Evolutionary conservation across 2,113 vertebrate species (phyloP), one percentile per base, ranked within the genome.

Genomic region (Bothrops jararaca): DNA sequence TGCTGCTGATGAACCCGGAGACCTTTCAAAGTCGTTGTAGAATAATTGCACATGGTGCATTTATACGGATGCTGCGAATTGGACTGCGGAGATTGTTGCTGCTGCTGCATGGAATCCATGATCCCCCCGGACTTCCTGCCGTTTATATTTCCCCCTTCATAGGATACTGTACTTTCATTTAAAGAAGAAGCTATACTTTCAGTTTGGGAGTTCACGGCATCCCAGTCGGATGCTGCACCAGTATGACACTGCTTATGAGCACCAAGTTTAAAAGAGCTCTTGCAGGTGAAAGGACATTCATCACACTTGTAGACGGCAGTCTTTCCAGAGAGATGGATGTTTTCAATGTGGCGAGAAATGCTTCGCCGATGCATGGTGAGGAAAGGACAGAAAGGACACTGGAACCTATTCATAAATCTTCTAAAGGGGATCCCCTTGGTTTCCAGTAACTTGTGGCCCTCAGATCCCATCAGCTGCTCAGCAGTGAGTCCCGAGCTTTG

Each of bases 1-100:
- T 99, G 98, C 96, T 99, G 99, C 97, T 99, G 99, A 98, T 99
- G 99, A 96, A 99, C 99, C 96, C 99, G 97, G 91, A 99, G 98
- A 94, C 99, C 99, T 98, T 99, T 99, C 95, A 99, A 95, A 93
- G 99, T 99, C 1, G 98, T 98, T 86, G 99, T 99, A 69, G 99
- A 99, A 94, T 99, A 99, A 95, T 96, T 99, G 96, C 99, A 99
- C 96, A 99, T 98, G 0, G 98, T 98, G 97, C 99, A 99, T 57
- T 98, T 99, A 95, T 99, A 98, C n/a, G 98, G 98, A 93, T 99
- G 98, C 89, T 97, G 98, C 12, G 97, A 97, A 34, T 97, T 98
- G 1, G 97, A 96, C 91, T 97, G 98, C 0, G 96, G 97, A 34
- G 96, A 97, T 0, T 95, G 96, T 52, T 96, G 97, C 2, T 96